Evolutionary conservation across 2,113 vertebrate genomes (phyloP).

Genomic region (Regulus satrapa): DNA sequence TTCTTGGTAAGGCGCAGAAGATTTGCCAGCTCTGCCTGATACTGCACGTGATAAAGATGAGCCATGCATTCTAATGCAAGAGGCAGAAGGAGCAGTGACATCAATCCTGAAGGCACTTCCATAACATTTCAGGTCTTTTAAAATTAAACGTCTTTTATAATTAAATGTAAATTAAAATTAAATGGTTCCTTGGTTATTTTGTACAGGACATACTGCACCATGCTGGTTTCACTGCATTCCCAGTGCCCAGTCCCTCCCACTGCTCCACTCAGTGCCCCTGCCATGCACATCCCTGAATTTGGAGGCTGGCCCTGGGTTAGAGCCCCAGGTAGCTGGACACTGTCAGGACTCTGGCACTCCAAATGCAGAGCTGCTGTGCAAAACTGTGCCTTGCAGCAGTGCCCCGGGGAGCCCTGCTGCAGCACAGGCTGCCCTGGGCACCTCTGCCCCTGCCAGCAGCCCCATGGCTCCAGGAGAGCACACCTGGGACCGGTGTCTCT

Average conservation of each 20-base stretch:
- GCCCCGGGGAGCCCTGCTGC: background rate
- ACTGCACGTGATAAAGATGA: background rate
- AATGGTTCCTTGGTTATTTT: background rate
- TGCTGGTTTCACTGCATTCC: accelerated
- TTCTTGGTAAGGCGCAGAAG: background rate
- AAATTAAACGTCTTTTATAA: background rate
- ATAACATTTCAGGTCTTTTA: background rate
- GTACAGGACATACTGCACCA: background rate
- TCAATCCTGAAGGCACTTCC: background rate
- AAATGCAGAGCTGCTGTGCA: background rate
- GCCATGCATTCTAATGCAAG: background rate
- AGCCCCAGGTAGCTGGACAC: background rate
- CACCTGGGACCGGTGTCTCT: too few species aligned
- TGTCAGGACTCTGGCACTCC: too few species aligned
- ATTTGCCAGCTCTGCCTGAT: background rate
- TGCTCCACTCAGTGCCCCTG: background rate
- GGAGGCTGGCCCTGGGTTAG: background rate
- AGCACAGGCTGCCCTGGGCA: background rate
- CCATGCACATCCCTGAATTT: accelerated
- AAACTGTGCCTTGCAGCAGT: background rate
- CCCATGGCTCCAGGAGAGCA: accelerated
- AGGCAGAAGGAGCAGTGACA: background rate
- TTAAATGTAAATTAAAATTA: too few species aligned
- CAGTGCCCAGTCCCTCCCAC: accelerated
- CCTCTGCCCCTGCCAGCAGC: background rate